These are phyloP conservation scores for Disparrhopalites patrizii DNA, from an alignment of 2,888 invertebrate species.

Conservation along the genomic window DNA sequence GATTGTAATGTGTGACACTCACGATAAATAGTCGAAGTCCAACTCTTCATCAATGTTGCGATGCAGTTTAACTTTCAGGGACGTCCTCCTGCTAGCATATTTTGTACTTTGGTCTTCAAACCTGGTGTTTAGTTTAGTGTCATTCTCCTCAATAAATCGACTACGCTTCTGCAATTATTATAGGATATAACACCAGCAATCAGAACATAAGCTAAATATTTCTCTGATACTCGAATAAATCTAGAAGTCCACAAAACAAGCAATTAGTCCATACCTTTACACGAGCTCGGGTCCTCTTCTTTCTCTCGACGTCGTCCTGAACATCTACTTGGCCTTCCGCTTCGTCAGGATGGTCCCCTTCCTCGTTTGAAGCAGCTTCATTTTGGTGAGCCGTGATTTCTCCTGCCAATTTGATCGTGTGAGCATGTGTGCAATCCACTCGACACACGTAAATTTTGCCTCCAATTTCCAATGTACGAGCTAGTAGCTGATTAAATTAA, in stretches of 20 bases:
- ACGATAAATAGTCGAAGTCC: constrained; percentile 42
- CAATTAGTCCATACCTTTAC: constrained; percentile 6
- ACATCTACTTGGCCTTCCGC: constrained; percentile 8
- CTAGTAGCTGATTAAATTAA: constrained; percentile 30
- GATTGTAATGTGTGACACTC: neutral
- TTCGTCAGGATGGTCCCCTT: constrained; percentile 11
- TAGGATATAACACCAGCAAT: neutral
- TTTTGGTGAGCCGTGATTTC: constrained; percentile 31
- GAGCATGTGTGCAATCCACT: constrained; percentile 41
- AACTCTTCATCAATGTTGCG: constrained; percentile 37
- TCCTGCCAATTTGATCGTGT: constrained; percentile 39
- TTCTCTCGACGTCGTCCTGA: neutral
- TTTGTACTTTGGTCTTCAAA: constrained; percentile 43
- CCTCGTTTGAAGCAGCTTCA: constrained; percentile 12
- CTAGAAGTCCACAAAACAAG: neutral
- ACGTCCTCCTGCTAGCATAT: constrained; percentile 33
- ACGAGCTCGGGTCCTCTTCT: neutral
- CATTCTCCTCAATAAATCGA: constrained; percentile 36
- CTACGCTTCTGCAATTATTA: constrained; percentile 29
- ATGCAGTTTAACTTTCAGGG: constrained; percentile 38
- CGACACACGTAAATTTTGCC: constrained; percentile 45
- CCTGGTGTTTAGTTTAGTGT: constrained; percentile 33
- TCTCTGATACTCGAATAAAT: neutral
- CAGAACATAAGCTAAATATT: neutral
- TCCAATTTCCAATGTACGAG: constrained; percentile 42